Evolutionary conservation across 2,113 vertebrate genomes (phyloP).

Genomic region (Pomatorhinus ruficollis): DNA sequence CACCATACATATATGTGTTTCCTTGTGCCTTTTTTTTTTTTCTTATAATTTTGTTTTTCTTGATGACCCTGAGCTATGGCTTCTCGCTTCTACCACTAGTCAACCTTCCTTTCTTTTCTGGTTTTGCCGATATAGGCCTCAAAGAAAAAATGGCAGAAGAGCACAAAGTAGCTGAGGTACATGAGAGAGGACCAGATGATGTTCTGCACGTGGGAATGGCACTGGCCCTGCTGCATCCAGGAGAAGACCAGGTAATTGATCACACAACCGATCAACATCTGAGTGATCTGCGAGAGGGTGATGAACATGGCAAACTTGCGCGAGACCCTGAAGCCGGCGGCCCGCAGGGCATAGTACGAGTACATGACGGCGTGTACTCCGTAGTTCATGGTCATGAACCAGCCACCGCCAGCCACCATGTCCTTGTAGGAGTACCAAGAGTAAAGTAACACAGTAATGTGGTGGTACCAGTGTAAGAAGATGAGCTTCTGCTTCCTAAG

Average conservation of each 20-base stretch:
- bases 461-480: constrained; percentile 99
- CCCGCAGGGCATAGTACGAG: constrained; percentile 95
- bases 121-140: constrained; percentile 93
- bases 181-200: constrained; percentile 98
- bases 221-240: constrained; percentile 98
- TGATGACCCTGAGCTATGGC: constrained; percentile 83
- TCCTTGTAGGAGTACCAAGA: constrained; percentile 99
- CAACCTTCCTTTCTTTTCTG: constrained; percentile 74
- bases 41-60: constrained; percentile 72
- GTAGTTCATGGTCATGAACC: constrained; percentile 99
- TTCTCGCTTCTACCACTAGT: constrained; percentile 70
- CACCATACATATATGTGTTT: constrained; percentile 75
- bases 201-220: constrained; percentile 95
- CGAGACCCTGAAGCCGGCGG: constrained; percentile 92
- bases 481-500: constrained; percentile 99
- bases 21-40: constrained; percentile 84
- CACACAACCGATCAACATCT: constrained; percentile 97
- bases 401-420: constrained; percentile 98
- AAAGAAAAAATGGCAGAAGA: constrained; percentile 98
- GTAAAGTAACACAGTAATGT: constrained; percentile 98
- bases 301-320: constrained; percentile 99
- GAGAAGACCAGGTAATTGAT: constrained; percentile 97
- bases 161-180: constrained; percentile 99
- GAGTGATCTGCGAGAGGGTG: constrained; percentile 96
- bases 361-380: constrained; percentile 98